These are phyloP conservation scores for Drosophila subsilvestris DNA, from an alignment of 2,888 invertebrate species.

Conservation along the genomic window DNA sequence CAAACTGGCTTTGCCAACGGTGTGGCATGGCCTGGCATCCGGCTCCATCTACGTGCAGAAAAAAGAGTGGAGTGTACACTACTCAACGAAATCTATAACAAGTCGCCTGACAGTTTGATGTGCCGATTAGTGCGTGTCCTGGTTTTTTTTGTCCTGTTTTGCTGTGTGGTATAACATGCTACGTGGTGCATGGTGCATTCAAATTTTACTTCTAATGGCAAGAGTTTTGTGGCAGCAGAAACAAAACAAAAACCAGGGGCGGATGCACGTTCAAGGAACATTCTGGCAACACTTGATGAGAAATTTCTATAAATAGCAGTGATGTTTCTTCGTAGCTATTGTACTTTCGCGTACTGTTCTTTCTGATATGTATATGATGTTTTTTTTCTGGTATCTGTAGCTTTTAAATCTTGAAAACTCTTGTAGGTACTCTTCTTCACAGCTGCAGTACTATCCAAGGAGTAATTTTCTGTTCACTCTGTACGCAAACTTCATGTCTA, in stretches of 20 bases:
- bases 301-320: too few species aligned
- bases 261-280: neutral
- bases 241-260: conserved; percentile 27
- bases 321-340: too few species aligned
- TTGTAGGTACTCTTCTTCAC: neutral
- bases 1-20: conserved; percentile 14
- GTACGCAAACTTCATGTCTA: neutral
- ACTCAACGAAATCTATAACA: conserved; percentile 38
- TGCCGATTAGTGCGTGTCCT: conserved; percentile 68
- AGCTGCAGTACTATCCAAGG: neutral
- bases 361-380: too few species aligned
- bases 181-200: conserved; percentile 20
- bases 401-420: neutral
- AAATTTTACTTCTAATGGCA: conserved; percentile 44
- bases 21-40: conserved; percentile 30
- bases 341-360: too few species aligned
- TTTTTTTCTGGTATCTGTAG: neutral
- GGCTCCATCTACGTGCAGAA: conserved; percentile 57
- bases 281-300: too few species aligned
- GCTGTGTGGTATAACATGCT: conserved; percentile 8
- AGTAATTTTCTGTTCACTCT: neutral
- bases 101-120: conserved; percentile 72
- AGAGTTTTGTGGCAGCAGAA: conserved; percentile 20
- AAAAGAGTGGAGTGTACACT: conserved; percentile 23
- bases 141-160: conserved; percentile 41